Evolutionary conservation across 2,113 vertebrate genomes (phyloP).

Genomic region (Oryctolagus cuniculus): mOryCun1.1 NC_091442.1:7076001-7076500

Average conservation of each 20-base stretch:
- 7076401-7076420: neutral
- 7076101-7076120: too few relatives aligned
- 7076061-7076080: too few relatives aligned
- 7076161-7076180: too few relatives aligned
- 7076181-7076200: neutral
- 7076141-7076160: too few relatives aligned
- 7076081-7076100: too few relatives aligned
- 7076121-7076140: too few relatives aligned
- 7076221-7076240: neutral
- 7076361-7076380: neutral
- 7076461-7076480: neutral
- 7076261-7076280: neutral
- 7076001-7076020: too few relatives aligned
- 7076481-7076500: neutral
- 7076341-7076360: neutral
- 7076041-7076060: too few relatives aligned
- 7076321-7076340: neutral
- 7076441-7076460: neutral
- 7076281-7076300: neutral
- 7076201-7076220: neutral
- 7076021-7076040: too few relatives aligned
- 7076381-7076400: neutral
- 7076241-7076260: neutral
- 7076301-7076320: neutral
- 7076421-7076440: neutral